These are phyloP conservation scores for Gila robusta DNA, from an alignment of 2,797 vertebrate species.

Conservation along the genomic window DNA sequence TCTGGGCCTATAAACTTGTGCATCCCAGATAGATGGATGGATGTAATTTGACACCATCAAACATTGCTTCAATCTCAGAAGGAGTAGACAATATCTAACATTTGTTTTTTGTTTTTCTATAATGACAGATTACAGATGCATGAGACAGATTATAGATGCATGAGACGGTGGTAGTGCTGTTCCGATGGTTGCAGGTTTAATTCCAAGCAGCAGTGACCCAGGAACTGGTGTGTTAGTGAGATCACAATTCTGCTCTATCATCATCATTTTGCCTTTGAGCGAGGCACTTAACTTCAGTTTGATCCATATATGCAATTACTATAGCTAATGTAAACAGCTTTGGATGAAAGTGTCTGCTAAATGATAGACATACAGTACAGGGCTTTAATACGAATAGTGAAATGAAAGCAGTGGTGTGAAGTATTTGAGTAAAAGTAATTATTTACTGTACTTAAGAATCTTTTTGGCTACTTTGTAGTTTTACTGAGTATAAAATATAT, in stretches of 20 bases:
- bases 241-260: conserved; percentile 24
- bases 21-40: neutral
- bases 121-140: conserved; percentile 31
- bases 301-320: conserved; percentile 22
- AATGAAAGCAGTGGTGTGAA: neutral
- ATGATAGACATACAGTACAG: neutral
- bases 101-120: conserved; percentile 13
- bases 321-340: conserved; percentile 32
- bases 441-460: neutral
- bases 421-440: neutral
- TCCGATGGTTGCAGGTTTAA: conserved; percentile 19
- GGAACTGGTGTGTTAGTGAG: conserved; percentile 9
- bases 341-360: conserved; percentile 4
- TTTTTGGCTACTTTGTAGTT: neutral
- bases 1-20: neutral
- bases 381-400: neutral
- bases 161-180: neutral
- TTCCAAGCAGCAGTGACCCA: conserved; percentile 27
- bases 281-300: conserved; percentile 26
- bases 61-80: neutral
- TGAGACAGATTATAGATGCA: conserved; percentile 20
- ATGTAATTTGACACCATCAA: conserved; percentile 30
- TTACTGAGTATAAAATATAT: neutral
- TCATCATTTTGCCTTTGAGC: conserved; percentile 39
- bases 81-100: neutral